Conservation (phyloP, 2,797 vertebrate species). For the Enteromius viviparus region DNA sequence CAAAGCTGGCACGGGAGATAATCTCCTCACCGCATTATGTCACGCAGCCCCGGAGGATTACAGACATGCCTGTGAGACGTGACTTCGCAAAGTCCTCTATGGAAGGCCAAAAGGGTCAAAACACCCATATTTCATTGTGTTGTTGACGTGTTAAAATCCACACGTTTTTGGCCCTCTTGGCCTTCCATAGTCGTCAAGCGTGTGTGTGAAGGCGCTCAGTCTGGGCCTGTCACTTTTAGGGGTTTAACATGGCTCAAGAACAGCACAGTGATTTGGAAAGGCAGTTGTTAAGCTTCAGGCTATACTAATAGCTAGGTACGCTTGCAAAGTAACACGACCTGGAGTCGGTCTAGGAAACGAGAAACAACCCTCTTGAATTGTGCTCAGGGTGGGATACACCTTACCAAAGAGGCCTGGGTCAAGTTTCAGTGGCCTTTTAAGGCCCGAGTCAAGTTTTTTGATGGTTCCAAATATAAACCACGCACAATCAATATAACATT, state of each 20-base stretch:
- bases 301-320: constrained; percentile 29
- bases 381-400: constrained; percentile 36
- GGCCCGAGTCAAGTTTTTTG: constrained; percentile 16
- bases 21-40: constrained; percentile 40
- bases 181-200: not conserved
- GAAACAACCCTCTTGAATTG: constrained; percentile 41
- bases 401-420: constrained; percentile 8
- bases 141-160: not conserved
- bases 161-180: not conserved
- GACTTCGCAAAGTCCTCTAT: constrained; percentile 30
- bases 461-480: not conserved
- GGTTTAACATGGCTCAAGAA: constrained; percentile 53
- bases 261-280: constrained; percentile 52
- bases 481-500: not conserved
- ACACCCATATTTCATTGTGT: not conserved
- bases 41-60: constrained; percentile 38
- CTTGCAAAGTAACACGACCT: constrained; percentile 33
- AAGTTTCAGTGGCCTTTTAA: constrained; percentile 32
- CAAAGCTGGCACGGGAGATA: constrained; percentile 29
- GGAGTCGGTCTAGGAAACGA: constrained; percentile 26
- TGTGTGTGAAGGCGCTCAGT: not conserved
- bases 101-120: not conserved
- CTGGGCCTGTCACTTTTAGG: constrained; percentile 17
- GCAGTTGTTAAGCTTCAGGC: constrained; percentile 34
- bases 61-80: constrained; percentile 26